A percentile compares a stretch with the other conserved stretches of the same genome.
Conservation (phyloP, 64 coral and sea anemone species). For the Actinia equina region DNA sequence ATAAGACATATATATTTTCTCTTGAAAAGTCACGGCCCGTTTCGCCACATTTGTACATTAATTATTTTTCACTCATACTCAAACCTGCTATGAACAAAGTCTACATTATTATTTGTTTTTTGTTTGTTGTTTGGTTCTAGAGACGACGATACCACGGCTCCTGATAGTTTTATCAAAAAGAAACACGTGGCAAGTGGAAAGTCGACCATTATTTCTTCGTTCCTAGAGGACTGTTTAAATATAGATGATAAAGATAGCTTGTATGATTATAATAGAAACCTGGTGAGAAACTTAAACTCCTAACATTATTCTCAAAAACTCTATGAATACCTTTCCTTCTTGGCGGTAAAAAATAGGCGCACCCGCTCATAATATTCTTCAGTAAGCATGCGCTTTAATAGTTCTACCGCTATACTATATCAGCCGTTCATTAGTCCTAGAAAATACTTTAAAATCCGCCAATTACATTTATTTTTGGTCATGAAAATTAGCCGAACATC, state of each 20-base stretch:
- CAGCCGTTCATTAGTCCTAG: too few species aligned
- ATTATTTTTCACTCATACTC: too few species aligned
- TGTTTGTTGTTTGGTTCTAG: conserved; percentile 20
- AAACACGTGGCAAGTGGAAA: conserved; percentile 60
- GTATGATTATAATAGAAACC: conserved; percentile 1
- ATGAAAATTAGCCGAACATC: too few species aligned
- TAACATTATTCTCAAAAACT: too few species aligned
- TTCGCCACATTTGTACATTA: too few species aligned
- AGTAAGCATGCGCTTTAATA: background rate
- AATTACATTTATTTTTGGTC: too few species aligned
- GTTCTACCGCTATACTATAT: background rate
- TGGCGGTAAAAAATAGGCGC: background rate
- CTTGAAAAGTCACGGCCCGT: too few species aligned
- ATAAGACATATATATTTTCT: too few species aligned
- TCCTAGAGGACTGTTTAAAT: conserved; percentile 85
- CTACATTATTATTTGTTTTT: background rate
- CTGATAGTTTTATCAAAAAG: conserved; percentile 52
- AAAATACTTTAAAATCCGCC: too few species aligned
- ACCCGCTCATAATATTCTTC: too few species aligned
- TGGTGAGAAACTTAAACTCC: background rate
- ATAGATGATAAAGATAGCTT: conserved; percentile 40
- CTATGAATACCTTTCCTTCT: background rate
- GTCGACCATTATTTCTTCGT: conserved; percentile 75
- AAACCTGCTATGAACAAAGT: background rate
- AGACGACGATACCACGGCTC: conserved; percentile 69